These are phyloP conservation scores for Glossosoma conforme DNA, from an alignment of 1,140 invertebrate species.

Conservation along the genomic window DNA sequence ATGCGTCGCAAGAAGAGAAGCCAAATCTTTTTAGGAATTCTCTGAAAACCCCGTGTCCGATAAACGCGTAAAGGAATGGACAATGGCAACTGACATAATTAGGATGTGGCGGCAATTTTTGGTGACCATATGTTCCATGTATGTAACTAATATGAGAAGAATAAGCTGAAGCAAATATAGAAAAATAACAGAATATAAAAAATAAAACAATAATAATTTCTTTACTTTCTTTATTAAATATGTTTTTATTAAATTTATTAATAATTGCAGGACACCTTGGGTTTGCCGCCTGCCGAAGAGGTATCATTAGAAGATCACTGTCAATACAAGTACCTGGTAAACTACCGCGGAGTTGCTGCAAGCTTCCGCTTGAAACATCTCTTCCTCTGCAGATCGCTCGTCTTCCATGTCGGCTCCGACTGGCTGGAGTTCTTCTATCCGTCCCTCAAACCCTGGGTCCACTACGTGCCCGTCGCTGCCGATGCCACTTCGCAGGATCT, in stretches of 20 bases:
- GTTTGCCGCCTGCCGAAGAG: conserved; percentile 76
- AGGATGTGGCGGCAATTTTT: no score
- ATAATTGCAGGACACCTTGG: conserved; percentile 82
- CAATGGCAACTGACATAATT: no score
- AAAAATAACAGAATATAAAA: neutral
- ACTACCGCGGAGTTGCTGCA: conserved; percentile 93
- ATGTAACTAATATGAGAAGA: no score
- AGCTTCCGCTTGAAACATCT: conserved; percentile 97
- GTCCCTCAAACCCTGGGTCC: conserved; percentile 89
- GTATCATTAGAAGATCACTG: conserved; percentile 90
- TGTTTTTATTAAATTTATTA: no score
- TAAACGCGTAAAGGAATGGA: no score
- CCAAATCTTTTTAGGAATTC: no score
- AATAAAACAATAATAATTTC: neutral
- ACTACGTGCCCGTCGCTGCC: conserved; percentile 86
- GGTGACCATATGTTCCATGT: no score
- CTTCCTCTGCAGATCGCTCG: conserved; percentile 89
- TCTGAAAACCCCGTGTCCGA: no score
- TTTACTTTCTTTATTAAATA: no score
- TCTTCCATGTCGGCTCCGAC: conserved; percentile 92
- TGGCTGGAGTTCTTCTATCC: conserved; percentile 97
- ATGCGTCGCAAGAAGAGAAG: no score
- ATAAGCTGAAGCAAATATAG: no score
- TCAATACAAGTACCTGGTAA: conserved; percentile 91
- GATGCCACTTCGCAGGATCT: conserved; percentile 64